Evolutionary conservation across 2,888 invertebrate species (phyloP).

Genomic region (Sympetrum striolatum): DNA sequence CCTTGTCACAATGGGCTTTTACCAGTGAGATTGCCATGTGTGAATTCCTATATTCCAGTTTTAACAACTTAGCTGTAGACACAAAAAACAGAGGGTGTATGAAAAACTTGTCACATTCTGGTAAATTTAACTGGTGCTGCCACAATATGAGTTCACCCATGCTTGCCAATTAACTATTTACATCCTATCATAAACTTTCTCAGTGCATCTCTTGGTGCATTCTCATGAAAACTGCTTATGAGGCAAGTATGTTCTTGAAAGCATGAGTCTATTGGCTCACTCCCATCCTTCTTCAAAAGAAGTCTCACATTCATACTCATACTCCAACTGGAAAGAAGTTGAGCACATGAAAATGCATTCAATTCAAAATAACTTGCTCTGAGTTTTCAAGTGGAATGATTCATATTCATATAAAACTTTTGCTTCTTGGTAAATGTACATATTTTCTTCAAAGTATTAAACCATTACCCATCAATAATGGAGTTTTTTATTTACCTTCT

Average conservation of each 20-base stretch:
- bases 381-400: constrained; percentile 36
- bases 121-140: background rate
- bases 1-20: background rate
- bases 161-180: background rate
- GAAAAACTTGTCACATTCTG: background rate
- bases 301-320: constrained; percentile 41
- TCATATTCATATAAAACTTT: constrained; percentile 39
- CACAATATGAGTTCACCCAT: background rate
- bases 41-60: constrained; percentile 20
- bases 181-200: background rate
- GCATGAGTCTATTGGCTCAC: constrained; percentile 4
- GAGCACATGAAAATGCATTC: constrained; percentile 6
- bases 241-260: background rate
- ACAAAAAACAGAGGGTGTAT: background rate
- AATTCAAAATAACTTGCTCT: constrained; percentile 26
- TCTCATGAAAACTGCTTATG: background rate
- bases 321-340: constrained; percentile 27
- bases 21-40: background rate
- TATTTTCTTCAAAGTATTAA: constrained; percentile 44
- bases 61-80: background rate
- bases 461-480: constrained; percentile 37
- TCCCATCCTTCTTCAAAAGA: constrained; percentile 1
- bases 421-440: constrained; percentile 42
- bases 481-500: background rate
- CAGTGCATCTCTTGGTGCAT: constrained; percentile 10